These are phyloP conservation scores for Biston betularia DNA, from an alignment of 2,888 invertebrate species.

Conservation along the genomic window DNA sequence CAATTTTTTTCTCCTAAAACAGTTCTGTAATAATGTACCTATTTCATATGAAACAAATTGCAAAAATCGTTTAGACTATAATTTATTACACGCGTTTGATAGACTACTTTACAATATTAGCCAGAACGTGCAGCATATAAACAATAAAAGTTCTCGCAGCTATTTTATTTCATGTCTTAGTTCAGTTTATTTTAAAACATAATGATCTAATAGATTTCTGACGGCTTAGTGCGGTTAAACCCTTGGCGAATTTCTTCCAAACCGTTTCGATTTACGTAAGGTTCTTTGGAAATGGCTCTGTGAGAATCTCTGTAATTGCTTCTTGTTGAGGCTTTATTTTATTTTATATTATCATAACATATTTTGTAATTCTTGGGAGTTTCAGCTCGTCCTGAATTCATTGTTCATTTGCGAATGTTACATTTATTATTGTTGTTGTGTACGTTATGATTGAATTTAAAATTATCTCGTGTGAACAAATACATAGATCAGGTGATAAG, in stretches of 20 bases:
- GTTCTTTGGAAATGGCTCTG: slow-evolving; percentile 57
- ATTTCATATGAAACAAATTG: no score
- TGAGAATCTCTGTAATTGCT: slow-evolving; percentile 78
- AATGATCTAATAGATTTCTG: background rate
- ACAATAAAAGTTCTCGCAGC: background rate
- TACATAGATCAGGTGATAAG: no score
- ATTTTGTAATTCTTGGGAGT: slow-evolving; percentile 71
- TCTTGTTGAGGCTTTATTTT: slow-evolving; percentile 67
- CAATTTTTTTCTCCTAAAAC: background rate
- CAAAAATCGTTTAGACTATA: no score
- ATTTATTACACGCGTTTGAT: no score
- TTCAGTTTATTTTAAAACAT: background rate
- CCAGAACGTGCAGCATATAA: background rate
- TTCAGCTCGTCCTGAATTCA: slow-evolving; percentile 14
- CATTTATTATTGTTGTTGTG: slow-evolving; percentile 18
- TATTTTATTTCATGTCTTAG: background rate
- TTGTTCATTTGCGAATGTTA: slow-evolving; percentile 17
- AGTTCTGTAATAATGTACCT: background rate
- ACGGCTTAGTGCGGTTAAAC: slow-evolving; percentile 7
- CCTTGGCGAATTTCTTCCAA: slow-evolving; percentile 72
- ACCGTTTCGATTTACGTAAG: slow-evolving; percentile 70
- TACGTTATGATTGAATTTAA: background rate
- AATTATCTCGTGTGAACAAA: no score
- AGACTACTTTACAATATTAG: no score
- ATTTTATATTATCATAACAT: slow-evolving; percentile 70